Percentiles rank a stretch among this genome's conserved stretches.
Conservation (phyloP, 2,888 invertebrate genomes). For the Lagria hirta region DNA sequence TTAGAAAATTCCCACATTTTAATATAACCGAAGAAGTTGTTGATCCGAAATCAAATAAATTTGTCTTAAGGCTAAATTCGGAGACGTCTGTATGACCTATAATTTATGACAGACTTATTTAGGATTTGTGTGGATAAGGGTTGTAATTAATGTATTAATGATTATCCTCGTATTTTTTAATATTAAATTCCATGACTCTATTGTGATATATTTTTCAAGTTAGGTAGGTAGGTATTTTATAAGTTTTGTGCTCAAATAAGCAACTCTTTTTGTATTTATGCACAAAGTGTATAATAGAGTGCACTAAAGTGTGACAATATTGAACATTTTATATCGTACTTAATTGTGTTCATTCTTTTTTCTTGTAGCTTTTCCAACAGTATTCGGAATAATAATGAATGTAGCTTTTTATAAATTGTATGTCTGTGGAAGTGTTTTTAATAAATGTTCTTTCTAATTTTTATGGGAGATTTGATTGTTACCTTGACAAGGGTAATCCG, state of each 20-base stretch:
- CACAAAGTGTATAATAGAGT: constrained; percentile 17
- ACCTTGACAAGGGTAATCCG: no score
- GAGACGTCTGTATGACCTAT: constrained; percentile 91
- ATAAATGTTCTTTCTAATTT: constrained; percentile 39
- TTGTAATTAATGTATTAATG: constrained; percentile 4
- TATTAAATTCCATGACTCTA: no score
- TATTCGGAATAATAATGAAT: constrained; percentile 33
- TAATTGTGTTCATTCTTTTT: constrained; percentile 2
- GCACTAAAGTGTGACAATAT: constrained; percentile 5
- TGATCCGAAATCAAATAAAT: constrained; percentile 94
- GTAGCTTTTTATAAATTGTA: constrained; percentile 37
- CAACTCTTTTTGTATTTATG: constrained; percentile 16
- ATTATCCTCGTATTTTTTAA: not conserved
- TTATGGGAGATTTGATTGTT: no score
- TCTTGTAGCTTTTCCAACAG: constrained; percentile 27
- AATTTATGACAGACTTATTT: constrained; percentile 52
- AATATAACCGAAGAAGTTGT: constrained; percentile 94
- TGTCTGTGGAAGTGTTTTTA: constrained; percentile 34
- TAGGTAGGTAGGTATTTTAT: constrained; percentile 1
- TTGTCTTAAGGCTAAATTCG: constrained; percentile 89
- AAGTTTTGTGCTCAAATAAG: constrained; percentile 10
- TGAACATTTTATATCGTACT: constrained; percentile 14
- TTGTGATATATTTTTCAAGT: constrained; percentile 15
- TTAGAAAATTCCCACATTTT: constrained; percentile 88
- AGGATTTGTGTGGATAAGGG: constrained; percentile 17